phyloP scores from a whole-genome alignment of 2,113 vertebrate species.

The Xiphias gladius region DNA sequence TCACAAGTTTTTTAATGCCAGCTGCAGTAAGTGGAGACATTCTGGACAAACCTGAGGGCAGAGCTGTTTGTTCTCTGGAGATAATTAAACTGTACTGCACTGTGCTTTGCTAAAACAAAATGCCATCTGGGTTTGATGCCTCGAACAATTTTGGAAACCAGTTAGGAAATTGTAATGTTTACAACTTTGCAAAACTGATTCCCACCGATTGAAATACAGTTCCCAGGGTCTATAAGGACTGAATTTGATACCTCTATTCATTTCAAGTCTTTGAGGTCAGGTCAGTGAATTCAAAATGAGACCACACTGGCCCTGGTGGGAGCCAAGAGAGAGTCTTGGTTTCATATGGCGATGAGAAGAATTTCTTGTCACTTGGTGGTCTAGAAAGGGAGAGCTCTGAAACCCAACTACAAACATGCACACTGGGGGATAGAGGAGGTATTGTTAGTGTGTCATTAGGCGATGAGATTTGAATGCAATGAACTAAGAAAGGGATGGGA shows the following conservation, averaged over 20 bases:
- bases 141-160: constrained; percentile 32
- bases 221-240: constrained; percentile 21
- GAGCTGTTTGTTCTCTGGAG: constrained; percentile 13
- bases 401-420: constrained; percentile 29
- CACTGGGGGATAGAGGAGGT: constrained; percentile 39
- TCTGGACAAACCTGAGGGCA: background rate
- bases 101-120: constrained; percentile 11
- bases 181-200: constrained; percentile 30
- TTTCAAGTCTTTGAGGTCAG: constrained; percentile 41
- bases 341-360: constrained; percentile 49
- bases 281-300: constrained; percentile 43
- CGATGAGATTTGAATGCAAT: constrained; percentile 14
- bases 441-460: constrained; percentile 46
- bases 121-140: constrained; percentile 22
- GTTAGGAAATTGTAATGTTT: constrained; percentile 28
- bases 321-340: constrained; percentile 35
- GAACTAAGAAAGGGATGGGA: constrained; percentile 27
- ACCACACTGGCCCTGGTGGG: constrained; percentile 24
- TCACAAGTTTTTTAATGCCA: constrained; percentile 16
- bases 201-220: constrained; percentile 16
- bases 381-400: constrained; percentile 30
- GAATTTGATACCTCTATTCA: constrained; percentile 51
- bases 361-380: constrained; percentile 56
- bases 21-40: background rate
- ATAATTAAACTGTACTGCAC: background rate